Conservation (phyloP, 2,113 vertebrate genomes). For the Mirounga angustirostris region DNA sequence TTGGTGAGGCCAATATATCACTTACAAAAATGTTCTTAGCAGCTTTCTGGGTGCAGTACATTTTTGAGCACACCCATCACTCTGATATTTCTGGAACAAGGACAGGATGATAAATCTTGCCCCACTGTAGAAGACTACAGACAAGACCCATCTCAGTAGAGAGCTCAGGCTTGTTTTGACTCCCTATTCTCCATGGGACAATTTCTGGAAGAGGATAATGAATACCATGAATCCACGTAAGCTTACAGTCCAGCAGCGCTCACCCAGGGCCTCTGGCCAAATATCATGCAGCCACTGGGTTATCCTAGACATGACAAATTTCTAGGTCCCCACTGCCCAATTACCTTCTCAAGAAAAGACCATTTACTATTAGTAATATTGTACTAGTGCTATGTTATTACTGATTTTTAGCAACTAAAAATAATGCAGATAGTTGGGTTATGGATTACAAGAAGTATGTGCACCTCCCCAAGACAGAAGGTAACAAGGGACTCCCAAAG, state of each 20-base stretch:
- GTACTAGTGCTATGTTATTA: neutral
- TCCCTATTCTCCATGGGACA: neutral
- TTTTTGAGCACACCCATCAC: neutral
- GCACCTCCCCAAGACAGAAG: rapidly evolving
- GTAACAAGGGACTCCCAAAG: neutral
- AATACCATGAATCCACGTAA: neutral
- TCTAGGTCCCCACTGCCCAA: neutral
- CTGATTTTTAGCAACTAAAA: neutral
- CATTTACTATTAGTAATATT: neutral
- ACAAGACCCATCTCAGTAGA: neutral
- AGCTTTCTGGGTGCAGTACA: neutral
- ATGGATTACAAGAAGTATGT: neutral
- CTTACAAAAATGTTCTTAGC: neutral
- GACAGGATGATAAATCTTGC: neutral
- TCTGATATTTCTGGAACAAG: neutral
- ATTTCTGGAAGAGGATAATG: neutral
- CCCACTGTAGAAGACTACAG: neutral
- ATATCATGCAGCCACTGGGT: neutral
- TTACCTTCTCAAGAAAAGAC: neutral
- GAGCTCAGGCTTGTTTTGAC: neutral
- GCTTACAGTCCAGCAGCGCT: rapidly evolving
- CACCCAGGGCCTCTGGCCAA: neutral
- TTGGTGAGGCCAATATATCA: neutral
- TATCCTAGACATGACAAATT: neutral
- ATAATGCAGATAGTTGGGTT: neutral